Base-by-base conservation (phyloP, 2,113 vertebrate species). In the Gadus chalcogrammus region DNA sequence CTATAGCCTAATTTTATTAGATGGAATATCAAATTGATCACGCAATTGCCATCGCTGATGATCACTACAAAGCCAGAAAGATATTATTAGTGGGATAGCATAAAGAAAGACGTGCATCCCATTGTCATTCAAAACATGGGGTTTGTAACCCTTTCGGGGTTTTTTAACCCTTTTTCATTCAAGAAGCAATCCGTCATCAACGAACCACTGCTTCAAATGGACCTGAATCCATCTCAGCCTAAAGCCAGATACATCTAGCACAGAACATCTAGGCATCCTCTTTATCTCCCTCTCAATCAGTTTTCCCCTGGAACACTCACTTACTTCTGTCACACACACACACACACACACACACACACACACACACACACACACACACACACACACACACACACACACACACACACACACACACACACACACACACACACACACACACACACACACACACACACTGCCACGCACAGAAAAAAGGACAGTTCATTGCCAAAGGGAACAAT, bases 381-480 rank as follows among this genome's bases (percentile, higher is more conserved):
- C 20, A 20, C 20, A 20, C 20, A 58, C 65, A n/a, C 53, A 58
- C 20, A 16, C 65, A 28, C 48, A 13, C 42, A 28, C 56, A 55
- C 24, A 63, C 67, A 52, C 52, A 74, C 52, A 20, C 59, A 53
- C n/a, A n/a, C n/a, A n/a, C n/a, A n/a, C n/a, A n/a, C n/a, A n/a
- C n/a, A n/a, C n/a, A n/a, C n/a, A n/a, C n/a, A n/a, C n/a, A n/a
- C n/a, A 69, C 20, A 1, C 20, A 20, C 20, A 20, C 20, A 20
- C 20, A 20, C 20, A 20, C 20, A 20, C 20, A 20, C 20, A 20
- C 20, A 20, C 20, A 20, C 20, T 20, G 20, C 20, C 20, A 20
- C 20, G 20, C 20, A 20, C 20, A 69, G 20, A 53, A 42, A n/a
- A 59, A 68, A 28, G 65, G 61, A 31, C 16, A 0, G 35, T 38